Evolutionary conservation across 1,140 invertebrate species (phyloP).

Genomic region (Heliothis virescens): DNA sequence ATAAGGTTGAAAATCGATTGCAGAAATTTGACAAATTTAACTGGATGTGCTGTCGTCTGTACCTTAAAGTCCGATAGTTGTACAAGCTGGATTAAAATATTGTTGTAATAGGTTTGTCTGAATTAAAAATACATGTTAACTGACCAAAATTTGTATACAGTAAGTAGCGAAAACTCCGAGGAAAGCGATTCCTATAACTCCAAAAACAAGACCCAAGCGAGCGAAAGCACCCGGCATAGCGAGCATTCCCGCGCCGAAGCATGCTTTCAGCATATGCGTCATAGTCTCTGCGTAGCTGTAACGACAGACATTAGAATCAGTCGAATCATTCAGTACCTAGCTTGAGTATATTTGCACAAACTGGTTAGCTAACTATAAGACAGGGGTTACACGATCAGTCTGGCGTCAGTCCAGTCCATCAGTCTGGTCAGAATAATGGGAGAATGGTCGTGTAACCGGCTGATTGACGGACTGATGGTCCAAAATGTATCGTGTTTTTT

Average conservation of each 20-base stretch:
- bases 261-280: constrained; percentile 18
- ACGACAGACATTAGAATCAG: not conserved
- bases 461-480: no score
- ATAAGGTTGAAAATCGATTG: no score
- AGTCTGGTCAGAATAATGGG: no score
- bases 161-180: constrained; percentile 12
- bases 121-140: not conserved
- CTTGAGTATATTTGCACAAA: not conserved
- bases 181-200: not conserved
- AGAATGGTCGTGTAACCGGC: no score
- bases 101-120: no score
- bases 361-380: not conserved
- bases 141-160: constrained; percentile 31
- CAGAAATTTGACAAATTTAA: no score
- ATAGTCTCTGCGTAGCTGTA: constrained; percentile 10
- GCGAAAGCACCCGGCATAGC: not conserved
- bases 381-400: no score
- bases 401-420: no score
- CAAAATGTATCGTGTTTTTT: no score
- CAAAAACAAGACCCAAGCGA: not conserved
- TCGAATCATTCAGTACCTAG: not conserved
- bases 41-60: no score
- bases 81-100: no score
- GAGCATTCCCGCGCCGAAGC: constrained; percentile 8
- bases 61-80: no score